These are phyloP conservation scores for Gastrophysa polygoni DNA, from an alignment of 2,888 invertebrate genomes.

Conservation along the genomic window DNA sequence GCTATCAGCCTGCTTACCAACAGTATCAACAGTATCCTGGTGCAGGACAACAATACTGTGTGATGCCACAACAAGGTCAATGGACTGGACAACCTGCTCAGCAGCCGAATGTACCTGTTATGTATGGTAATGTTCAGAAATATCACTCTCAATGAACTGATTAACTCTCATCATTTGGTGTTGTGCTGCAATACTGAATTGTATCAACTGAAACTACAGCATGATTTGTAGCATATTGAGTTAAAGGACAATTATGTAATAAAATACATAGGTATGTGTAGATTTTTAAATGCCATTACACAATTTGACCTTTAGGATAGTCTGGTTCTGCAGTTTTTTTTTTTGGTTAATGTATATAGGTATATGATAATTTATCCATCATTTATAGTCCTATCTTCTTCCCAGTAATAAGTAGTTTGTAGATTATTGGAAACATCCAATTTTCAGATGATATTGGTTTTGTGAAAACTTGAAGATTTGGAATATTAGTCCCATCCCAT, in stretches of 20 bases:
- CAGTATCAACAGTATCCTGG: slow-evolving; percentile 64
- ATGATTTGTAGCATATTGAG: slow-evolving; percentile 13
- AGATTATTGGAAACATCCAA: neutral
- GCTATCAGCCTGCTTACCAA: slow-evolving; percentile 55
- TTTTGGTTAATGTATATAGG: slow-evolving; percentile 30
- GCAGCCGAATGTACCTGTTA: slow-evolving; percentile 64
- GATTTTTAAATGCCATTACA: slow-evolving; percentile 29
- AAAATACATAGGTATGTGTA: slow-evolving; percentile 29
- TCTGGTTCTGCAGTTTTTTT: slow-evolving; percentile 24
- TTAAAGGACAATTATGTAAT: slow-evolving; percentile 36
- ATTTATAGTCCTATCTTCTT: neutral
- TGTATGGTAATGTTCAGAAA: slow-evolving; percentile 80
- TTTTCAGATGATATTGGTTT: neutral
- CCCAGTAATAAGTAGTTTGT: neutral
- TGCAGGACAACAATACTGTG: slow-evolving; percentile 50
- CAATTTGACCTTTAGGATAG: slow-evolving; percentile 28
- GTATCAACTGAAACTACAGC: slow-evolving; percentile 16
- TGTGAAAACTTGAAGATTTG: too few species aligned
- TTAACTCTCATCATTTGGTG: slow-evolving; percentile 20
- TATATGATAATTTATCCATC: slow-evolving; percentile 18
- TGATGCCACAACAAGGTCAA: slow-evolving; percentile 58
- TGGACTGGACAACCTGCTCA: slow-evolving; percentile 56
- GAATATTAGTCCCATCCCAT: too few species aligned
- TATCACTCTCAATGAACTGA: slow-evolving; percentile 82
- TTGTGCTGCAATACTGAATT: slow-evolving; percentile 27